phyloP scores from a whole-genome alignment of 2,797 vertebrate genomes.

The Mus caroli region DNA sequence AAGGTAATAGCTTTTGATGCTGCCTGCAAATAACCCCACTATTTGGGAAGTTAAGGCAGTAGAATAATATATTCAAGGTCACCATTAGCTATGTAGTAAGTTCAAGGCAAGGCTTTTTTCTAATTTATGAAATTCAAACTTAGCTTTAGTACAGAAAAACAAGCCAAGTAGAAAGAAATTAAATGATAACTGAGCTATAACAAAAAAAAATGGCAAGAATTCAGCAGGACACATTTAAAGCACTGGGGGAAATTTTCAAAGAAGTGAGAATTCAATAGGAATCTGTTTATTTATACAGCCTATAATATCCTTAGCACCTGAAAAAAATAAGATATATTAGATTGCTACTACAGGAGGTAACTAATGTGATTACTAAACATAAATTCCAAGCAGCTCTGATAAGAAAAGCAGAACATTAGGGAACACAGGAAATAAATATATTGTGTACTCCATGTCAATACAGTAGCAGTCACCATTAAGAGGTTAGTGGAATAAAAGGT shows the following conservation, averaged over 20 bases:
- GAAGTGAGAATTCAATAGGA: conserved; percentile 62
- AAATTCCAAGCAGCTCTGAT: conserved; percentile 64
- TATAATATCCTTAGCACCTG: conserved; percentile 54
- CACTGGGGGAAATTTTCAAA: conserved; percentile 63
- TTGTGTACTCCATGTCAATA: background rate
- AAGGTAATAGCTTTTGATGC: no score
- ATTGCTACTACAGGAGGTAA: conserved; percentile 56
- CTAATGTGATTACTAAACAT: conserved; percentile 38
- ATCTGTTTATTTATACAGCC: conserved; percentile 65
- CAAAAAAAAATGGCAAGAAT: conserved; percentile 49
- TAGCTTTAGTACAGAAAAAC: conserved; percentile 39
- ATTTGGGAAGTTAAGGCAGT: no score
- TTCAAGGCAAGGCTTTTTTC: background rate
- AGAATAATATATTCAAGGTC: no score
- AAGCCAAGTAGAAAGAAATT: background rate
- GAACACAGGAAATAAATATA: conserved; percentile 59
- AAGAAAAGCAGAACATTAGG: conserved; percentile 49
- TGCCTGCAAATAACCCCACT: no score
- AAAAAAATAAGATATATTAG: conserved; percentile 71
- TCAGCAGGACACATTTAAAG: conserved; percentile 30
- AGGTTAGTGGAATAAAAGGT: conserved; percentile 13
- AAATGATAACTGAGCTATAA: conserved; percentile 49
- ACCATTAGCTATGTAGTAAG: no score
- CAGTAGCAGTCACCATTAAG: conserved; percentile 46
- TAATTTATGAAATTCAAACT: conserved; percentile 58